Evolutionary conservation across 2,797 vertebrate species (phyloP).

Genomic region (Manis crassicaudata): DNA sequence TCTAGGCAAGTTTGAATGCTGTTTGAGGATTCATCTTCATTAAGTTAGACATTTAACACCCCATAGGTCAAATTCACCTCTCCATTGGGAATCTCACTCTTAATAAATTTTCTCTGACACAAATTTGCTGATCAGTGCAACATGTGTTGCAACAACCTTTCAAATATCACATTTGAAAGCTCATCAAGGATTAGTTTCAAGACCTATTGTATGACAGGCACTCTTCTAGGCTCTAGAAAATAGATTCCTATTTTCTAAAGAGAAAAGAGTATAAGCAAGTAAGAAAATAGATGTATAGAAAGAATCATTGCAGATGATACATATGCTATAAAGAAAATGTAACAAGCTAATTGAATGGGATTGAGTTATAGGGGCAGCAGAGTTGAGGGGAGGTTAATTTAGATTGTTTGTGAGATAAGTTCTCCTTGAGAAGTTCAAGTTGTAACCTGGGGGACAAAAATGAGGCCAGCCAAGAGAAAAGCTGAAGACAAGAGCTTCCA

Average conservation of each 20-base stretch:
- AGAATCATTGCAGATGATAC: neutral
- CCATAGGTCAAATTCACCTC: conserved; percentile 57
- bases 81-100: neutral
- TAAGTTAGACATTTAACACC: conserved; percentile 60
- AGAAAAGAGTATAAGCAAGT: neutral
- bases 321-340: neutral
- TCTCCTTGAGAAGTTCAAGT: neutral
- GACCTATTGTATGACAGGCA: neutral
- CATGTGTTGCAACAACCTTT: neutral
- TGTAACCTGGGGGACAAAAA: neutral
- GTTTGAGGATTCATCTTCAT: conserved; percentile 59
- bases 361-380: neutral
- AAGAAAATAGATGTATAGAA: neutral
- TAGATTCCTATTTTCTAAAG: neutral
- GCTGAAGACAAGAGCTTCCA: neutral
- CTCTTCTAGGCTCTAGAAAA: neutral
- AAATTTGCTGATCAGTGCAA: conserved; percentile 17
- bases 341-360: neutral
- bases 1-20: conserved; percentile 51
- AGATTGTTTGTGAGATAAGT: neutral
- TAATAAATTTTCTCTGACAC: conserved; percentile 52
- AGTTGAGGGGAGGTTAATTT: neutral
- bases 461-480: neutral
- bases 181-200: neutral
- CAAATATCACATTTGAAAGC: neutral